A percentile compares a stretch with the other conserved stretches of the same genome.
Conservation (phyloP, 2,113 vertebrate genomes). For the Stictonetta naevosa region DNA sequence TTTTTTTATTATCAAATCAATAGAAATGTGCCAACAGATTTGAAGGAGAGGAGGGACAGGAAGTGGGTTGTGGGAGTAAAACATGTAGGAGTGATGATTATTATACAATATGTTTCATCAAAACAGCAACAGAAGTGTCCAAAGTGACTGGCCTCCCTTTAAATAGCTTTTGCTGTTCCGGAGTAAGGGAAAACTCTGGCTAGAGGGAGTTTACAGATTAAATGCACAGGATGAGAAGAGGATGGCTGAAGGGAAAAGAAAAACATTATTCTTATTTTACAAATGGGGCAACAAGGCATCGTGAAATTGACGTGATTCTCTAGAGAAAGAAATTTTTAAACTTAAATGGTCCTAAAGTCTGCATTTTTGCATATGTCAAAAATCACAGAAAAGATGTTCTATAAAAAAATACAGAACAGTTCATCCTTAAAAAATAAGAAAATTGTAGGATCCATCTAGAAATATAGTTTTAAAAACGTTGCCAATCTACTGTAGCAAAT, state of each 20-base stretch:
- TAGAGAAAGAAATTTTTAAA: not conserved
- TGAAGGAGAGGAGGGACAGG: not conserved
- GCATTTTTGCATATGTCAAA: constrained; percentile 2
- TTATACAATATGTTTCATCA: not conserved
- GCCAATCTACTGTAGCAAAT: constrained; percentile 17
- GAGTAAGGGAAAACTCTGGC: not conserved
- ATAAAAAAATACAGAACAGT: constrained; percentile 23
- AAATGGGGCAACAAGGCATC: not conserved
- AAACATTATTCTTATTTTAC: not conserved
- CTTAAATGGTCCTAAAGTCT: not conserved
- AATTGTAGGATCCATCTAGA: constrained; percentile 19
- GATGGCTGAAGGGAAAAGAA: not conserved
- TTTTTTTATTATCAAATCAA: not conserved
- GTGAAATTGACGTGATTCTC: constrained; percentile 6
- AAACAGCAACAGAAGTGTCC: not conserved
- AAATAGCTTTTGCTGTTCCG: not conserved
- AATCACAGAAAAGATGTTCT: not conserved
- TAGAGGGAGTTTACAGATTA: not conserved
- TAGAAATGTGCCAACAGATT: not conserved
- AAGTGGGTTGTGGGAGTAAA: not conserved
- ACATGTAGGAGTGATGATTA: not conserved
- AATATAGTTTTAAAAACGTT: constrained; percentile 44
- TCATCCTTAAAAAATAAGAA: constrained; percentile 28
- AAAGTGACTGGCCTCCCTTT: not conserved
- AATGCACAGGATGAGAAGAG: not conserved